Base-by-base conservation (phyloP, 2,113 vertebrate genomes). In the Ammospiza nelsoni region DNA sequence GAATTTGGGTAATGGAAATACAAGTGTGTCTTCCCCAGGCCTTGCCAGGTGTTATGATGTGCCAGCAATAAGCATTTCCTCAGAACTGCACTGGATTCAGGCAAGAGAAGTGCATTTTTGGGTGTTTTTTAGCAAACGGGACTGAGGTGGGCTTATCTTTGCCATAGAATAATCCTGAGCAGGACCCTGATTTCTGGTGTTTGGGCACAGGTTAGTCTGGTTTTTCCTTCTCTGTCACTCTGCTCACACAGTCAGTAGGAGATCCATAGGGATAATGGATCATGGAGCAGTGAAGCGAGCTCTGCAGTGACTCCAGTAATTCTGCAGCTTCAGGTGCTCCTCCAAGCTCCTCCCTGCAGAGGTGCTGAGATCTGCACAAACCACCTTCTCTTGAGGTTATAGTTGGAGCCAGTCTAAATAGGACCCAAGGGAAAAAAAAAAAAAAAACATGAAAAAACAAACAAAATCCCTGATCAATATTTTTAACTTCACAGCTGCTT, bases 361-460 rank as follows among this genome's bases (percentile, higher is more conserved):
- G 49, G 25, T 8, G 43, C 51, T 17, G 17, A 51, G 48, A 35
- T 46, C 58, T 51, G 35, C 62, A 6, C 58, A 55, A 37, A 35
- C 43, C 41, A 46, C 14, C 7, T 80, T 81, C 51, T 71, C 59
- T 46, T 1, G 2, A 43, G 48, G 14, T 24, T 57, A 11, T 55
- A 46, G 27, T 19, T 82, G 63, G 31, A 72, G 43, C 35, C 31
- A 27, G 25, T 48, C 67, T 77, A 35, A 88, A 31, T 31, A 63
- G 54, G 31, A 89, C 39, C 18, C 35, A 57, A 65, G 61, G 11
- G 22, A 2, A 5, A 37, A 37, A 37, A 2, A 5, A 37, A 37
- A 37, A 55, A 54, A 57, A 44, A 0, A 0, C 7, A 33, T 15
- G 11, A 19, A 63, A 28, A 5, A n/a, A 3, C 10, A 20, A 59